Evolutionary conservation across 2,888 invertebrate species (phyloP).

Genomic region (Pyralis farinalis): DNA sequence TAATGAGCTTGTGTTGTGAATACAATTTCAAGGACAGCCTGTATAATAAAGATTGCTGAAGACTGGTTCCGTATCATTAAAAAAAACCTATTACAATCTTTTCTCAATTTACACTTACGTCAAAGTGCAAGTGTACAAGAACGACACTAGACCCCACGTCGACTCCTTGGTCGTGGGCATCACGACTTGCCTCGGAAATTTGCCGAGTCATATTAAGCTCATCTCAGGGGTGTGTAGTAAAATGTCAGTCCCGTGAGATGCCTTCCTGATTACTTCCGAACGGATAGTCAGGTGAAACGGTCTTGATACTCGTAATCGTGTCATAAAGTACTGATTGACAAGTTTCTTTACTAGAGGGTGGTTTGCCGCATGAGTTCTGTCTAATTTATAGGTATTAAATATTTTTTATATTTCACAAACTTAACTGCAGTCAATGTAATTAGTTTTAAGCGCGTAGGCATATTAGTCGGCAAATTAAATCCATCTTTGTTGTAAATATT

Average conservation of each 20-base stretch:
- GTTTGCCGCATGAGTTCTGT: too few relatives aligned
- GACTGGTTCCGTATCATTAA: neutral
- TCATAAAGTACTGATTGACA: neutral
- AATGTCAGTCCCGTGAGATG: slow-evolving; percentile 50
- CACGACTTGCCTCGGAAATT: slow-evolving; percentile 34
- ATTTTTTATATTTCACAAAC: too few relatives aligned
- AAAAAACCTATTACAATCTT: neutral
- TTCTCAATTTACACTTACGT: neutral
- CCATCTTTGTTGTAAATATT: too few relatives aligned
- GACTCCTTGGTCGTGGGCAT: slow-evolving; percentile 7
- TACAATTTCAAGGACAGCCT: too few relatives aligned
- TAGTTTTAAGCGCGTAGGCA: too few relatives aligned
- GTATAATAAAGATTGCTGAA: neutral
- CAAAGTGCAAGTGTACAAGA: neutral
- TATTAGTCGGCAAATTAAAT: too few relatives aligned
- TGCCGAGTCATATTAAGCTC: slow-evolving; percentile 72
- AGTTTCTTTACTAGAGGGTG: too few relatives aligned
- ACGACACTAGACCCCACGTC: slow-evolving; percentile 7
- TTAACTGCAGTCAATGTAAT: too few relatives aligned
- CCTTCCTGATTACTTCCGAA: slow-evolving; percentile 55
- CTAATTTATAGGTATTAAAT: too few relatives aligned
- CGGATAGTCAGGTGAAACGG: slow-evolving; percentile 17
- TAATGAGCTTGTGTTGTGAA: too few relatives aligned
- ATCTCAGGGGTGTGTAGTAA: slow-evolving; percentile 54
- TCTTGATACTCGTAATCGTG: slow-evolving; percentile 36